phyloP scores from a whole-genome alignment of 2,888 invertebrate species.

The Conistra vaccinii region DNA sequence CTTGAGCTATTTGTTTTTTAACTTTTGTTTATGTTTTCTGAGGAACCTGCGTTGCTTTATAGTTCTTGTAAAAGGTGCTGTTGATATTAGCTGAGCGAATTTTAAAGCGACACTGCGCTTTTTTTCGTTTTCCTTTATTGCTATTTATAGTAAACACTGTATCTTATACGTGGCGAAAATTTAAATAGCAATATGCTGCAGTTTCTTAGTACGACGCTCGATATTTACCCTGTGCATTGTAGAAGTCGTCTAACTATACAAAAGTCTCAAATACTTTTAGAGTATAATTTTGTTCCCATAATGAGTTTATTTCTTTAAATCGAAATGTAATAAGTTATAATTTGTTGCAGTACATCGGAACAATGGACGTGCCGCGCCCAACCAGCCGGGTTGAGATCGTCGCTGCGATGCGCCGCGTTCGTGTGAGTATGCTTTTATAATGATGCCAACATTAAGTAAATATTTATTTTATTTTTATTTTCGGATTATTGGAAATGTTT shows the following conservation, averaged over 20 bases:
- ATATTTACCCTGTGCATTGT: neutral
- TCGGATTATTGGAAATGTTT: neutral
- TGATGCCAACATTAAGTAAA: neutral
- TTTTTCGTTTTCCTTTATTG: neutral
- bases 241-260: neutral
- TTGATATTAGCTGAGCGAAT: constrained; percentile 11
- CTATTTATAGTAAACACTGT: constrained; percentile 3
- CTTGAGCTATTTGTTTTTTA: constrained; percentile 12
- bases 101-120: constrained; percentile 11
- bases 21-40: constrained; percentile 18
- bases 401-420: constrained; percentile 99
- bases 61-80: constrained; percentile 22
- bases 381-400: constrained; percentile 99
- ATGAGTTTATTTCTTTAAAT: neutral
- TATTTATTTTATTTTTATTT: neutral
- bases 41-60: constrained; percentile 7
- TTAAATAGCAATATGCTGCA: neutral
- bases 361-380: constrained; percentile 98
- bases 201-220: constrained; percentile 3
- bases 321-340: constrained; percentile 50
- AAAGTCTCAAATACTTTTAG: neutral
- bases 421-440: constrained; percentile 92
- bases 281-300: neutral
- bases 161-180: constrained; percentile 6
- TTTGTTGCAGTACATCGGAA: constrained; percentile 98